Base-by-base conservation (phyloP, 2,113 vertebrate species). In the Poeciliopsis occidentalis region DNA sequence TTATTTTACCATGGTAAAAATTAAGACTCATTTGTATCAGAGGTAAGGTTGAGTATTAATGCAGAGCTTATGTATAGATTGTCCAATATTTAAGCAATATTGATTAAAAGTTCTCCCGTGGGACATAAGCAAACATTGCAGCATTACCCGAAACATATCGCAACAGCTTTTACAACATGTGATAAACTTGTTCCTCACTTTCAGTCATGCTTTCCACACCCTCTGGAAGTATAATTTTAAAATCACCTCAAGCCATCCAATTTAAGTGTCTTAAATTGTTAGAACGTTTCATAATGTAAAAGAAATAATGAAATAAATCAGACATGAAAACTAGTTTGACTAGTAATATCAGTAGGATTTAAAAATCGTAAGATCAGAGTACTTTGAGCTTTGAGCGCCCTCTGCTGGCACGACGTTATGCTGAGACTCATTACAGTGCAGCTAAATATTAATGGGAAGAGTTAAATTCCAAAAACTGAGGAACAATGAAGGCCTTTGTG, bases 321-420 rank as follows among this genome's bases (percentile, higher is more conserved):
- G 22, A 3, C 22, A 57, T 57, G n/a, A 57, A 22, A 57, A 0
- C 24, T n/a, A n/a, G 4, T 57, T n/a, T 57, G n/a, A 24, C n/a
- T n/a, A n/a, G 22, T 57, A 57, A 57, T 57, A 24, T 47, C 17
- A 6, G 44, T 17, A 47, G 17, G 19, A 47, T 47, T 19, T 7
- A 19, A 47, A 57, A 10, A 22, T 57, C 24, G 19, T 24, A 57
- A 24, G 1, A 24, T 8, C 51, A n/a, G 19, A n/a, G 3, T 64
- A 64, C 3, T 34, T 39, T 74, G 72, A 78, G 65, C 65, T 41
- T 54, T 34, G 61, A 63, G 72, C 26, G 86, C 78, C 89, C 80
- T 79, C 91, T 86, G 30, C 63, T 85, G 91, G 86, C 0, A 22
- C 1, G 7, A 4, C 2, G 69, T 12, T 64, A 37, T 76, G 76